Conservation (phyloP, 1,140 invertebrate genomes). For the Drosophila yakuba region DNA sequence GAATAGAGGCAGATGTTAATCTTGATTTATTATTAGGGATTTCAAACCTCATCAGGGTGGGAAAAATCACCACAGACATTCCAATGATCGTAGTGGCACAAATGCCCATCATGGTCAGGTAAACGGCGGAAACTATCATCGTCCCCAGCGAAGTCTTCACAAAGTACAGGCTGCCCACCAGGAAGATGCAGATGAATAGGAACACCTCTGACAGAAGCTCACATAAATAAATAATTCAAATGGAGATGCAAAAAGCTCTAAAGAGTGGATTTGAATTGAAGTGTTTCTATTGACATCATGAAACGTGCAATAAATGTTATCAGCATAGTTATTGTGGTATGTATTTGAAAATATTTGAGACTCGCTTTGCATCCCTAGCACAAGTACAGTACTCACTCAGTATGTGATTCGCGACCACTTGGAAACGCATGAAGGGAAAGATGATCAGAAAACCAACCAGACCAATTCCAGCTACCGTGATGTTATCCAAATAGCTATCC, state of each 20-base stretch:
- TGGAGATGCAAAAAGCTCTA: background rate
- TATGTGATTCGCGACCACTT: conserved; percentile 42
- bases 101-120: conserved; percentile 86
- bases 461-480: conserved; percentile 54
- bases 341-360: background rate
- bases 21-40: too few species aligned
- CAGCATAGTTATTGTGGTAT: too few species aligned
- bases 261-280: background rate
- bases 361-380: background rate
- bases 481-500: conserved; percentile 54
- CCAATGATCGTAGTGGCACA: conserved; percentile 85
- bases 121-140: conserved; percentile 41
- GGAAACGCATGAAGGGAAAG: conserved; percentile 57
- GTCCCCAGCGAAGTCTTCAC: conserved; percentile 15
- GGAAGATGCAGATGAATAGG: conserved; percentile 53
- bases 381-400: conserved; percentile 47
- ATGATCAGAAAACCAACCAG: conserved; percentile 53
- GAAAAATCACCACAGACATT: conserved; percentile 87
- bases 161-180: conserved; percentile 61
- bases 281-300: too few species aligned
- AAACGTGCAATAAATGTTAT: too few species aligned
- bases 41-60: conserved; percentile 86
- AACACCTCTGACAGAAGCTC: conserved; percentile 41
- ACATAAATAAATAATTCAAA: background rate
- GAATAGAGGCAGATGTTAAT: too few species aligned